Base-by-base conservation (phyloP, 1,140 invertebrate genomes). In the Berghia stephanieae region DNA sequence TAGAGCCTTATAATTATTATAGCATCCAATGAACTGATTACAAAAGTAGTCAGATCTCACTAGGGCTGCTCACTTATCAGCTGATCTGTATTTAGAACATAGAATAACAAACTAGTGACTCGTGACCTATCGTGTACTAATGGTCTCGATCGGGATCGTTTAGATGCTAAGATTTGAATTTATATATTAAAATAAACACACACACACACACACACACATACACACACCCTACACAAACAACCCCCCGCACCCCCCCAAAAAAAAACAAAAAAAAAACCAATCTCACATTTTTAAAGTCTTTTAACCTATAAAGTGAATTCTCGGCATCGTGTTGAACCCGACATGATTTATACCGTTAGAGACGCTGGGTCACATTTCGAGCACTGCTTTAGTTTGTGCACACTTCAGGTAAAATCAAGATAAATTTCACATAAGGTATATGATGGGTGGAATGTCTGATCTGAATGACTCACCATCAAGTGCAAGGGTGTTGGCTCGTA, bases 201-300 rank as follows among this genome's bases (percentile, higher is more conserved):
- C 55, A 21, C 55, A 60, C 55, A 21, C 55, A 60, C 55, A 21
- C 55, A 31, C 55, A 60, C 55, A 31, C 55, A n/a, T n/a, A 60
- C 55, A 21, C 55, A 60, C 55, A 21, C n/a, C 55, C 24, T 31
- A 31, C 55, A 60, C 55, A 31, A 4, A 60, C 55, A 31, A n/a
- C 24, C 55, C n/a, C 55, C 24, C 55, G 55, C 55, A 6, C 55
- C 8, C 55, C 24, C 55, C 8, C 55, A 60, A n/a, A 60, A n/a
- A 6, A n/a, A 60, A n/a, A 60, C 46, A 52, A 16, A 52, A 13
- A 52, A 52, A 52, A 52, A 52, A 52, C 13, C 46, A 52, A 52
- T 24, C 13, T 24, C 46, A 13, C 13, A 52, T 13, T 13, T 16
- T 52, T 16, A 16, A 24, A 16, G 46, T 52, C 13, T 24, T 52